phyloP scores from a whole-genome alignment of 2,113 vertebrate species.

The Pipa parva region DNA sequence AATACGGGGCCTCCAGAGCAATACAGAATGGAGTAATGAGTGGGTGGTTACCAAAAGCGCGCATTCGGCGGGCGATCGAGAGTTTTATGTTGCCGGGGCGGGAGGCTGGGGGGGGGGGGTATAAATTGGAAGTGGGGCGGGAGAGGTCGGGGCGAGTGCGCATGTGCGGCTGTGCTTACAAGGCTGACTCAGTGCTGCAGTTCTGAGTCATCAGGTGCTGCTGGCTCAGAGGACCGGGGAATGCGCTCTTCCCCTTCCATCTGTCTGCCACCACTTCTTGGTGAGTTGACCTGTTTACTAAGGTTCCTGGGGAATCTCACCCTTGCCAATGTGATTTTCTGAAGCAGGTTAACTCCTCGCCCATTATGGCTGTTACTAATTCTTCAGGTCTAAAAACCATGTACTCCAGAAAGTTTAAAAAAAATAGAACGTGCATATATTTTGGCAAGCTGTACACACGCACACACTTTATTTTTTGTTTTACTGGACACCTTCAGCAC shows the following conservation, averaged over 20 bases:
- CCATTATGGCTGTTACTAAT: no score
- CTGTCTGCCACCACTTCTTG: not conserved
- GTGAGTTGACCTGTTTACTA: constrained; percentile 21
- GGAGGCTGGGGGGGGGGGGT: not conserved
- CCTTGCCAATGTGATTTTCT: no score
- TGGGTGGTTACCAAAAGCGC: not conserved
- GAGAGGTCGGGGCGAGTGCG: constrained; percentile 13
- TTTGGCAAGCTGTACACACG: no score
- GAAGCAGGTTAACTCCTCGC: no score
- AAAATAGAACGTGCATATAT: no score
- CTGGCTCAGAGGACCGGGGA: not conserved
- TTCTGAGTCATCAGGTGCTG: constrained; percentile 59
- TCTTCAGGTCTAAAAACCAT: no score
- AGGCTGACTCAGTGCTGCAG: constrained; percentile 63
- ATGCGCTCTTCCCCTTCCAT: not conserved
- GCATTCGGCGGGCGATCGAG: not conserved
- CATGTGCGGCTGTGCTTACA: constrained; percentile 37
- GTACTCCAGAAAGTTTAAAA: no score
- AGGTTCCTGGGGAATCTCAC: no score
- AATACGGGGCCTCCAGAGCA: not conserved
- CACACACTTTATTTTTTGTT: no score
- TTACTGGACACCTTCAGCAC: no score
- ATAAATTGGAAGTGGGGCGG: not conserved
- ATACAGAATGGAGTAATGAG: not conserved
- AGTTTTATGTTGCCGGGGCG: not conserved